Evolutionary conservation across 1,140 invertebrate genomes (phyloP), one percentile per base, ranked within the genome.

Genomic region (Piezodorus guildinii): DNA sequence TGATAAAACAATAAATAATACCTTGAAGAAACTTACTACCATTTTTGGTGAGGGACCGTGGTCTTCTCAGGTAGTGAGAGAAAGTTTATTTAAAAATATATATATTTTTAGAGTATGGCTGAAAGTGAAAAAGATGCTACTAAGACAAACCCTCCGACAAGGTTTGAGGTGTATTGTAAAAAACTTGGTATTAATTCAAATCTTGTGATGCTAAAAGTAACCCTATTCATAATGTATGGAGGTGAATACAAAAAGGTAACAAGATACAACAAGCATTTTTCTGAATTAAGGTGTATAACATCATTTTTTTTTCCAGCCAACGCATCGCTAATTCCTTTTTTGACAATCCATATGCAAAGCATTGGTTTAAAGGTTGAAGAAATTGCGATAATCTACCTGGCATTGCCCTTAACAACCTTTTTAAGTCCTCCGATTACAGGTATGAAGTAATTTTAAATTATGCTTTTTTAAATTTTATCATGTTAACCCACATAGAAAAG

Each of bases 321-420:
- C 49, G 85, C 85, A 58, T 88, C 87, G 17, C 76, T 91, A 49
- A 72, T 91, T 52, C 89, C 90, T 0, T 92, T 90, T 73, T 74
- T 92, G 65, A 88, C 88, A 1, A 85, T 92, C 64, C 90, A 91
- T 73, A 91, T 91, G 90, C 86, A 88, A 75, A 85, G 85, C 72
- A 84, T 92, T 71, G 90, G 89, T 62, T 77, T 93, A 21, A 86
- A 86, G 21, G 83, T 90, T 62, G 84, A 87, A 69, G 87, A 93
- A 77, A 88, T 90, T 66, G 86, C 87, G 49, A 83, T 90, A 69
- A 87, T 91, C 67, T 91, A 91, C 75, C 78, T 89, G 68, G 83
- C 88, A 14, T 77, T 91, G 68, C 89, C 89, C 14, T 85, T 91
- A 56, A 87, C 87, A 2, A 87, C 86, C 1, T 87, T 90, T 71